These are phyloP conservation scores for Drosophila nikananu DNA, from an alignment of 1,140 invertebrate genomes.

Conservation along the genomic window DNA sequence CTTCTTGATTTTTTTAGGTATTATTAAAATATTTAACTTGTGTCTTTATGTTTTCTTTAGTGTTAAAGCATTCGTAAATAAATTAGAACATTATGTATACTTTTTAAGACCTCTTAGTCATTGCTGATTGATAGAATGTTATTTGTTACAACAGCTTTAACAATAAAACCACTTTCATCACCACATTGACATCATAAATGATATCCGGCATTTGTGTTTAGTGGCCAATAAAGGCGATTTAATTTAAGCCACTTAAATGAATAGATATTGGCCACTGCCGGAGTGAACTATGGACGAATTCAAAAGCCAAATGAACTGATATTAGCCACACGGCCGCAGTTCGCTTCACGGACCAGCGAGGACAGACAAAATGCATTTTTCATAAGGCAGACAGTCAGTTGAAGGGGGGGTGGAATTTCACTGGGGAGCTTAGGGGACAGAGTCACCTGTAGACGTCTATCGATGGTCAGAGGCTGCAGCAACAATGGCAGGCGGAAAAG, in stretches of 20 bases:
- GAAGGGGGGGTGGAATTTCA: neutral
- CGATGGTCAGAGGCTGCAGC: slow-evolving; percentile 55
- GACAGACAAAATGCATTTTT: slow-evolving; percentile 78
- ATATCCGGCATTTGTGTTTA: neutral
- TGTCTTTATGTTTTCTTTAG: neutral
- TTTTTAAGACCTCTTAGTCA: neutral
- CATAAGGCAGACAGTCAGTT: slow-evolving; percentile 68
- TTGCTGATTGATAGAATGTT: neutral
- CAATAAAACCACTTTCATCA: neutral
- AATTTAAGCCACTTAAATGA: slow-evolving; percentile 45
- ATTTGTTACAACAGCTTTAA: no score
- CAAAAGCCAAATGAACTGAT: slow-evolving; percentile 69
- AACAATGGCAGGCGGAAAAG: slow-evolving; percentile 47
- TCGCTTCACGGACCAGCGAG: slow-evolving; percentile 58
- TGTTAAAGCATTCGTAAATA: neutral
- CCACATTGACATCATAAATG: neutral
- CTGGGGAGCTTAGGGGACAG: slow-evolving; percentile 11
- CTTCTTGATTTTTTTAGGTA: slow-evolving; percentile 14
- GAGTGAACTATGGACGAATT: slow-evolving; percentile 40
- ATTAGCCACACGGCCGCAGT: slow-evolving; percentile 52
- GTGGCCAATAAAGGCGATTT: slow-evolving; percentile 19
- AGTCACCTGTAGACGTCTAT: slow-evolving; percentile 67
- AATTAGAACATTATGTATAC: neutral
- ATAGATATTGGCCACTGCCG: slow-evolving; percentile 23
- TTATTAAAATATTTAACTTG: neutral